Evolutionary conservation across 1,140 invertebrate species (phyloP).

Genomic region (Patella vulgata): DNA sequence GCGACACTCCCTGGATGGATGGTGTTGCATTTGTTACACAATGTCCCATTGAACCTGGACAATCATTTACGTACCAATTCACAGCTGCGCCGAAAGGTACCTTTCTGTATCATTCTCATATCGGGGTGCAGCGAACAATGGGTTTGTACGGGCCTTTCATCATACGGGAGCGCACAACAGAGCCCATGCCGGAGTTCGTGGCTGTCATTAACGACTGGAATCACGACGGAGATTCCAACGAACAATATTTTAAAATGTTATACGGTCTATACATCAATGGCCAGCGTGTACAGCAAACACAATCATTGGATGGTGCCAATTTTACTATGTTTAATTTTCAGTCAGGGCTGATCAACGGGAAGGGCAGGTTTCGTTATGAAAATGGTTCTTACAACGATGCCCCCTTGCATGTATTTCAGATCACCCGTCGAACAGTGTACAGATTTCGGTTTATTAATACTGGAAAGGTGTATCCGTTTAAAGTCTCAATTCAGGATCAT

Average conservation of each 20-base stretch:
- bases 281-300: not conserved
- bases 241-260: slow-evolving; percentile 43
- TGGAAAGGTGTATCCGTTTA: slow-evolving; percentile 48
- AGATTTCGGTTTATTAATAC: slow-evolving; percentile 54
- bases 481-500: slow-evolving; percentile 84
- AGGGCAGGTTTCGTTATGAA: slow-evolving; percentile 39
- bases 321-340: slow-evolving; percentile 42
- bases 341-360: slow-evolving; percentile 58
- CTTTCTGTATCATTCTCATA: slow-evolving; percentile 62
- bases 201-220: slow-evolving; percentile 47
- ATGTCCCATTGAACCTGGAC: slow-evolving; percentile 86
- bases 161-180: slow-evolving; percentile 22
- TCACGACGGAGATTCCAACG: slow-evolving; percentile 46
- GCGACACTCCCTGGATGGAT: slow-evolving; percentile 86
- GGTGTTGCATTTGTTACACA: slow-evolving; percentile 91
- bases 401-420: slow-evolving; percentile 45
- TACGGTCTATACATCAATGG: slow-evolving; percentile 35
- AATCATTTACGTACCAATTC: slow-evolving; percentile 82
- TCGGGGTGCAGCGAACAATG: slow-evolving; percentile 49
- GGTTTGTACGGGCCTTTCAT: slow-evolving; percentile 54
- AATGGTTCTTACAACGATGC: slow-evolving; percentile 40
- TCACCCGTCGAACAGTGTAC: slow-evolving; percentile 33
- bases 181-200: slow-evolving; percentile 40
- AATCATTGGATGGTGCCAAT: slow-evolving; percentile 27
- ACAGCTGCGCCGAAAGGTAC: slow-evolving; percentile 50